phyloP scores from a whole-genome alignment of 1,140 invertebrate genomes.

The Hirudo medicinalis region DNA sequence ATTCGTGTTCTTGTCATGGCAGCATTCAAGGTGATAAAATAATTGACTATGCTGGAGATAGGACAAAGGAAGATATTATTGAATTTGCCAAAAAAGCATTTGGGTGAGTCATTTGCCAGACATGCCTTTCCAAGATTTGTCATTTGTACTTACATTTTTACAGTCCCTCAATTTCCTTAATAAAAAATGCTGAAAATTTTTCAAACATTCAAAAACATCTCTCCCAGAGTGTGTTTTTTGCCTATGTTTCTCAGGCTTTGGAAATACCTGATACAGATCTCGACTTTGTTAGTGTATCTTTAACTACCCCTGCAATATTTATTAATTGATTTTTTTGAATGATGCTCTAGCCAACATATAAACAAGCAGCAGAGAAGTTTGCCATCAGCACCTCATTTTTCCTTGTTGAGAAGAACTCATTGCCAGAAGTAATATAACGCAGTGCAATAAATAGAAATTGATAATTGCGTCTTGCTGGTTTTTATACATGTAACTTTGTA shows the following conservation, averaged over 20 bases:
- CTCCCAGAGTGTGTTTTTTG: neutral
- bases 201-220: neutral
- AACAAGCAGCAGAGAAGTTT: constrained; percentile 44
- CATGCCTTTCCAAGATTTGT: neutral
- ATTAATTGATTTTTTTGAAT: constrained; percentile 13
- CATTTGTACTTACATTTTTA: constrained; percentile 13
- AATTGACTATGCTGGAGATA: constrained; percentile 72
- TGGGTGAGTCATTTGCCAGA: constrained; percentile 46
- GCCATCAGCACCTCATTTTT: constrained; percentile 71
- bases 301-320: constrained; percentile 20
- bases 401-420: constrained; percentile 28
- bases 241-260: neutral
- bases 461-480: constrained; percentile 22
- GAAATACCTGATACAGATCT: constrained; percentile 2
- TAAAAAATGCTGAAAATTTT: constrained; percentile 3
- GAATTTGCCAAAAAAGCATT: constrained; percentile 80
- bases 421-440: constrained; percentile 29
- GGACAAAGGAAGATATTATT: constrained; percentile 76
- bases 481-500: constrained; percentile 30
- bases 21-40: constrained; percentile 73
- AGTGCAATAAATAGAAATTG: constrained; percentile 9
- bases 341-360: constrained; percentile 55
- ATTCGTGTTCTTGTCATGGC: constrained; percentile 28
- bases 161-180: neutral
- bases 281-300: neutral